phyloP scores from a whole-genome alignment of 2,797 vertebrate genomes.

The Hippocampus kuda region DNA sequence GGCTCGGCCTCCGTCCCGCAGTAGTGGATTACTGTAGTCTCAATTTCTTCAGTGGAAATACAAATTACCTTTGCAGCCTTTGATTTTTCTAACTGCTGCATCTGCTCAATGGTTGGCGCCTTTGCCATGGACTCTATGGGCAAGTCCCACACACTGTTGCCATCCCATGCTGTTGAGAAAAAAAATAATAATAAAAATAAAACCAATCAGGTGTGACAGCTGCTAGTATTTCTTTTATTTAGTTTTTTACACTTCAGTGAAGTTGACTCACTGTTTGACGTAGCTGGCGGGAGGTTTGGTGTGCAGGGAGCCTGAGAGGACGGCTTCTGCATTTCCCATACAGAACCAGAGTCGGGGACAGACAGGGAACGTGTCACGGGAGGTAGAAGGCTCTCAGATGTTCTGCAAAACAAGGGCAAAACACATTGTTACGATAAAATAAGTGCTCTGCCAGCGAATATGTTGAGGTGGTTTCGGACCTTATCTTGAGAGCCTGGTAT shows the following conservation, averaged over 20 bases:
- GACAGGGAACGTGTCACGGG: conserved; percentile 86
- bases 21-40: not conserved
- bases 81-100: conserved; percentile 93
- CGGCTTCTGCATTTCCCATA: conserved; percentile 92
- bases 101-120: conserved; percentile 89
- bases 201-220: not conserved
- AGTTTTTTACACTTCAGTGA: not conserved
- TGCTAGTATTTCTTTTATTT: not conserved
- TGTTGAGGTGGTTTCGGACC: conserved; percentile 57
- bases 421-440: not conserved
- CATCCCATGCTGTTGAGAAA: conserved; percentile 81
- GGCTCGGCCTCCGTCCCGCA: too few relatives aligned
- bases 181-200: not conserved
- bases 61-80: conserved; percentile 84
- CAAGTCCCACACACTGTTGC: conserved; percentile 96
- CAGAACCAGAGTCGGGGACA: conserved; percentile 85
- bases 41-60: not conserved
- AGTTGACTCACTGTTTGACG: conserved; percentile 56
- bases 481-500: conserved; percentile 90
- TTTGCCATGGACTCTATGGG: conserved; percentile 84
- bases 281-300: conserved; percentile 57
- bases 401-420: conserved; percentile 36
- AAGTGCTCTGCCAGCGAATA: not conserved
- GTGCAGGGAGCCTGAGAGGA: conserved; percentile 82
- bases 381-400: conserved; percentile 73